A percentile compares a stretch with the other conserved stretches of the same genome.
Evolutionary conservation across 2,797 vertebrate species (phyloP).

Genomic region (Hoplostethus atlanticus): DNA sequence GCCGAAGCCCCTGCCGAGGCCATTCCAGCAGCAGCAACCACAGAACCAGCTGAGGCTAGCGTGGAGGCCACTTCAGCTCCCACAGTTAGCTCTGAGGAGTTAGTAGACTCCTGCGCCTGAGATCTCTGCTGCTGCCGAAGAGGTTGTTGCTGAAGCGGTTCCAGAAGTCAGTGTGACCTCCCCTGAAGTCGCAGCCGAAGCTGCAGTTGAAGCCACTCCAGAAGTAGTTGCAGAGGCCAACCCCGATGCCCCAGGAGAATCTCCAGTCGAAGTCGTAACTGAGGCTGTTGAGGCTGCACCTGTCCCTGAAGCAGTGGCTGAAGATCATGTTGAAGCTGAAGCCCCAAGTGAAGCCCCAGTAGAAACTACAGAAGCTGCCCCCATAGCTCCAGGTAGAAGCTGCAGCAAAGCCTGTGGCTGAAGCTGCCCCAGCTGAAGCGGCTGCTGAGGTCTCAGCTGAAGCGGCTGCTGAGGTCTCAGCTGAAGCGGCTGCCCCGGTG

Average conservation of each 20-base stretch:
- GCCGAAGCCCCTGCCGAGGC: slow-evolving; percentile 11
- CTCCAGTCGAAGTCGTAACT: neutral
- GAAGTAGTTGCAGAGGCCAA: slow-evolving; percentile 4
- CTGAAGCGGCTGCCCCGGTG: slow-evolving; percentile 35
- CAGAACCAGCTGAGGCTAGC: slow-evolving; percentile 4
- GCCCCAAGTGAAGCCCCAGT: neutral
- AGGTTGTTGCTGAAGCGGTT: slow-evolving; percentile 18
- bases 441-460: slow-evolving; percentile 20
- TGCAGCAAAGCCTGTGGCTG: neutral
- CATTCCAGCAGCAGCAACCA: slow-evolving; percentile 9
- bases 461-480: slow-evolving; percentile 19
- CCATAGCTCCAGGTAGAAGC: neutral
- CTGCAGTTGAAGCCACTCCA: slow-evolving; percentile 12
- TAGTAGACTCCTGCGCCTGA: slow-evolving; percentile 53
- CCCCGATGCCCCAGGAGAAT: slow-evolving; percentile 3
- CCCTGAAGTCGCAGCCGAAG: slow-evolving; percentile 21
- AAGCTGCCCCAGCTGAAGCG: slow-evolving; percentile 22
- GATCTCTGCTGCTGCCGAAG: slow-evolving; percentile 30
- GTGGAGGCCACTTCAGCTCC: neutral
- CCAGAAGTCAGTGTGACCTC: slow-evolving; percentile 17
- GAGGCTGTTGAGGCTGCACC: slow-evolving; percentile 3
- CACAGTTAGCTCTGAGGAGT: slow-evolving; percentile 42
- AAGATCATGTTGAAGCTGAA: slow-evolving; percentile 14
- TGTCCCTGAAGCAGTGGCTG: neutral
- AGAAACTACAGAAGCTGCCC: neutral